These are phyloP conservation scores for Leucophenga varia DNA, from an alignment of 1,140 invertebrate genomes.

Conservation along the genomic window DNA sequence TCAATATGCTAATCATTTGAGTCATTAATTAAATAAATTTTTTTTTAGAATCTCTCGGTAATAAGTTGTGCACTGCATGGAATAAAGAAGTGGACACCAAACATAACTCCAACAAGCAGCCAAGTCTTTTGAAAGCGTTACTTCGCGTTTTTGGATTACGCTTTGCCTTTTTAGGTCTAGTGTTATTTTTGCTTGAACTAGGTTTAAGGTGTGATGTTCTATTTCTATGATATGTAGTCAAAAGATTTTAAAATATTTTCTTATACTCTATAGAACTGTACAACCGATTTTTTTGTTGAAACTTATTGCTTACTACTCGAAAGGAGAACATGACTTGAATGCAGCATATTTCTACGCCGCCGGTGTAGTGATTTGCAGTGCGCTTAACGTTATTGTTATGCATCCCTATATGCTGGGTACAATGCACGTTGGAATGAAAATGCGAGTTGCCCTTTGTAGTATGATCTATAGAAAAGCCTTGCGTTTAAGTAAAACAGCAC, in stretches of 20 bases:
- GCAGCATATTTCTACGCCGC: conserved; percentile 67
- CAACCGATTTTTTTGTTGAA: conserved; percentile 73
- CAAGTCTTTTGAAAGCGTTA: conserved; percentile 34
- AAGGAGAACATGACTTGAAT: conserved; percentile 55
- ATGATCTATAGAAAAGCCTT: conserved; percentile 80
- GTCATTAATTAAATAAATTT: background rate
- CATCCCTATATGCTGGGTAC: conserved; percentile 80
- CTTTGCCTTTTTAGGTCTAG: conserved; percentile 36
- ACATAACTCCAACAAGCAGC: conserved; percentile 32
- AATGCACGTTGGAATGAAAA: conserved; percentile 75
- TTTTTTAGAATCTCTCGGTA: conserved; percentile 41
- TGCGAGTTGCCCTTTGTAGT: conserved; percentile 74
- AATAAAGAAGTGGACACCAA: conserved; percentile 30
- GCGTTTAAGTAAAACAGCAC: conserved; percentile 66
- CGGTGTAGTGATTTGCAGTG: conserved; percentile 68
- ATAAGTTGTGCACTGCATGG: conserved; percentile 39
- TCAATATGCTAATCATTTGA: too few species aligned
- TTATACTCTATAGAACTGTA: conserved; percentile 62
- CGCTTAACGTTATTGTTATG: conserved; percentile 70
- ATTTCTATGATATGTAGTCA: background rate
- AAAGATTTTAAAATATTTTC: background rate
- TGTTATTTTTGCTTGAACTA: conserved; percentile 41
- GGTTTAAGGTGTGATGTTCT: conserved; percentile 23
- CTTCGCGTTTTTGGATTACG: conserved; percentile 38
- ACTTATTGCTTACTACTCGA: conserved; percentile 69